These are phyloP conservation scores for Ethmia dodecea DNA, from an alignment of 2,888 invertebrate species.

Conservation along the genomic window DNA sequence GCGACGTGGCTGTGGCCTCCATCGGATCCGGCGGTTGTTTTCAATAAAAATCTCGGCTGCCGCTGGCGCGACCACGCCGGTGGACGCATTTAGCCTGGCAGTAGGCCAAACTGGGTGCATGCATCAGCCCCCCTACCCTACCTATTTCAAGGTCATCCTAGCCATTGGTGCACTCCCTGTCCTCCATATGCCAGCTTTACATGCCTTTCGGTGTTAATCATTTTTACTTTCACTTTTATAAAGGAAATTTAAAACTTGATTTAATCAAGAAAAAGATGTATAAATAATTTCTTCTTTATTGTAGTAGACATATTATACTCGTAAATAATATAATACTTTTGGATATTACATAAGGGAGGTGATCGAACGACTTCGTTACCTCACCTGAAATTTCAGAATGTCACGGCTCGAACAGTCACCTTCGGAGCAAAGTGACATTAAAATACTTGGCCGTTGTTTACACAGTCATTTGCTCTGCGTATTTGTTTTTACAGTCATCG, in stretches of 20 bases:
- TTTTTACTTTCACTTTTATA: no score
- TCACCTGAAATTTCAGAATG: slow-evolving; percentile 35
- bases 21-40: slow-evolving; percentile 64
- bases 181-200: no score
- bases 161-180: slow-evolving; percentile 33
- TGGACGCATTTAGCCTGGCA: slow-evolving; percentile 69
- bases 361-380: slow-evolving; percentile 26
- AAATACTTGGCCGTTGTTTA: slow-evolving; percentile 16
- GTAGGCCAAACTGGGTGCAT: slow-evolving; percentile 59
- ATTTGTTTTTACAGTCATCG: background rate
- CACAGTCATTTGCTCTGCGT: slow-evolving; percentile 9
- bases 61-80: slow-evolving; percentile 61
- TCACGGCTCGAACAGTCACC: slow-evolving; percentile 43
- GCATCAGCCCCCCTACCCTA: slow-evolving; percentile 46
- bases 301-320: no score
- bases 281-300: no score
- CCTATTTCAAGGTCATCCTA: slow-evolving; percentile 60
- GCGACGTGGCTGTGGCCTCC: slow-evolving; percentile 52
- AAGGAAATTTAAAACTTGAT: no score
- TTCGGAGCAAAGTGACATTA: slow-evolving; percentile 23
- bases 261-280: no score
- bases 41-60: slow-evolving; percentile 68
- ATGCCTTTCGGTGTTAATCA: no score
- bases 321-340: no score
- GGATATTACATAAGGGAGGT: no score